Evolutionary conservation across 2,888 invertebrate species (phyloP), one percentile per base, ranked within the genome.

Genomic region (Thereva nobilitata): DNA sequence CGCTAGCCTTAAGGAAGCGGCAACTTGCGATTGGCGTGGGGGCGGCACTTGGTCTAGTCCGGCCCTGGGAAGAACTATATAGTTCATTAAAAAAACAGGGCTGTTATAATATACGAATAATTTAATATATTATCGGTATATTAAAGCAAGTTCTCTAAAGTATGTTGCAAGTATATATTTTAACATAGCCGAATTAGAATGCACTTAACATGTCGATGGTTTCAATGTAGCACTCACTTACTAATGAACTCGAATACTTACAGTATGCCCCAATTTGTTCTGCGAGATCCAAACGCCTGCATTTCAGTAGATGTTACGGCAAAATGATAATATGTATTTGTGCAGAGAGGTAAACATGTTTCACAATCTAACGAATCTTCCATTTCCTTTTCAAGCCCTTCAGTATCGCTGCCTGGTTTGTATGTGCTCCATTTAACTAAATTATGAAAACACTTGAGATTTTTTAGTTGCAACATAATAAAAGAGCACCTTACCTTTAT

Each of bases 281-380:
- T 34, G 7, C 34, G 7, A 1, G 64, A 7, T 12, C 38, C 64
- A 34, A 9, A 35, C 6, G 5, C n/a, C 38, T 7, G 7, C 3
- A 72, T 41, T 3, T 3, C 2, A 6, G 71, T 37, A 5, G 66
- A 53, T 55, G 72, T 74, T 4, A 70, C 70, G 0, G 72, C 72
- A 4, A 83, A 83, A 54, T 74, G 78, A 72, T 85, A 86, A 7
- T 80, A 76, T 1, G 83, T 83, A 1, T 77, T 78, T 45, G 72
- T 74, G 71, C 86, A 86, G 59, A 84, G 82, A 0, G 86, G 84
- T 41, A 80, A 74, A 73, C 86, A 86, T 4, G 82, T 72, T 0
- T 78, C 76, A 70, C 86, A 86, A 41, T 53, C 69, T 5, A 86
- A 70, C 0, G 84, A 82, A 68, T 84, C 80, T 12, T 82, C 78